Evolutionary conservation across 2,113 vertebrate genomes (phyloP).

Genomic region (Arizona elegans): DNA sequence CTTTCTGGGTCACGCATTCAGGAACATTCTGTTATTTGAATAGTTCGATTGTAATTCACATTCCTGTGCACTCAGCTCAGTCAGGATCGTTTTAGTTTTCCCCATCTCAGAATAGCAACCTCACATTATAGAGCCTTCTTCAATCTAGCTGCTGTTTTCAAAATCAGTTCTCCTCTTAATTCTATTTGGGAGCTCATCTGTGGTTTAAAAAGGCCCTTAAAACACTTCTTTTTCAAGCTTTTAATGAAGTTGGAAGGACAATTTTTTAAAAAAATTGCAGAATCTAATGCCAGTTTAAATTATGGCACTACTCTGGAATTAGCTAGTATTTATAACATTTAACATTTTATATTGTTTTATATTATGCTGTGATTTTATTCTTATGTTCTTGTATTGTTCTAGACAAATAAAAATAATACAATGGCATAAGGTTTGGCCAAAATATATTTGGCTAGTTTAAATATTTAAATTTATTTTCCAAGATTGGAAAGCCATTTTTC

Average conservation of each 20-base stretch:
- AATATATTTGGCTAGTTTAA: neutral
- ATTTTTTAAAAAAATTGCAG: neutral
- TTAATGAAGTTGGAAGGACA: neutral
- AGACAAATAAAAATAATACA: neutral
- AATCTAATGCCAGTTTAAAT: neutral
- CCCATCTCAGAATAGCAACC: neutral
- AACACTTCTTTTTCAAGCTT: neutral
- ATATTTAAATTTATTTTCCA: neutral
- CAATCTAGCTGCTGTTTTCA: neutral
- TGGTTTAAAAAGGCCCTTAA: neutral
- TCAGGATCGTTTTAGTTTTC: neutral
- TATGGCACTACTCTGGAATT: neutral
- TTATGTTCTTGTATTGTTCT: neutral
- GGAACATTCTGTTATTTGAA: neutral
- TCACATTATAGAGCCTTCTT: neutral
- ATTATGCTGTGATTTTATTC: neutral
- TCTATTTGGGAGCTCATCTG: neutral
- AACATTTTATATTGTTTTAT: neutral
- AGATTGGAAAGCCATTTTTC: neutral
- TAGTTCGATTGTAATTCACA: neutral
- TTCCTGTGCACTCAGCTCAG: neutral
- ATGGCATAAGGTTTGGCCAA: neutral
- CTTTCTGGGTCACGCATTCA: neutral
- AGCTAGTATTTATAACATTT: neutral
- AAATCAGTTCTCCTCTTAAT: neutral